phyloP scores from a whole-genome alignment of 2,888 invertebrate genomes.

The Callimorpha dominula region DNA sequence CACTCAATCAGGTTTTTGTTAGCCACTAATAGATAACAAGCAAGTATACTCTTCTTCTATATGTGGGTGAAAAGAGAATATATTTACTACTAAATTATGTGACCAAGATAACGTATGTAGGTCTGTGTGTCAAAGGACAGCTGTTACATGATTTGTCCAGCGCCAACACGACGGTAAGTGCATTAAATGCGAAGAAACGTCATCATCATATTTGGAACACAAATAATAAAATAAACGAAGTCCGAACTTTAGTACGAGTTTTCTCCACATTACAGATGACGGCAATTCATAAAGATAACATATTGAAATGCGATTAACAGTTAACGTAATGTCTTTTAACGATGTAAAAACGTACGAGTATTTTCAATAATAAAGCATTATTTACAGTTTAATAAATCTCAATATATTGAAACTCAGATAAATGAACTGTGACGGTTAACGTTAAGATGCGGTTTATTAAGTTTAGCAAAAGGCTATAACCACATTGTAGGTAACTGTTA shows the following conservation, averaged over 20 bases:
- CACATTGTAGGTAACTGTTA: slow-evolving; percentile 64
- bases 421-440: slow-evolving; percentile 58
- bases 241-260: slow-evolving; percentile 60
- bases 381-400: slow-evolving; percentile 73
- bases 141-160: slow-evolving; percentile 36
- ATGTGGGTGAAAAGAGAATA: neutral
- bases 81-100: slow-evolving; percentile 12
- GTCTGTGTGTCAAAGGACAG: slow-evolving; percentile 36
- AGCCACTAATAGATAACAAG: slow-evolving; percentile 5
- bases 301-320: slow-evolving; percentile 74
- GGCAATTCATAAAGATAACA: slow-evolving; percentile 73
- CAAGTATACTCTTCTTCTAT: neutral
- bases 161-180: slow-evolving; percentile 28
- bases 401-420: slow-evolving; percentile 53
- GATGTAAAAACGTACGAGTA: slow-evolving; percentile 64
- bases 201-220: slow-evolving; percentile 62
- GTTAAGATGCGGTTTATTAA: slow-evolving; percentile 59
- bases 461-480: slow-evolving; percentile 67
- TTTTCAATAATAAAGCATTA: slow-evolving; percentile 70
- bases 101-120: slow-evolving; percentile 13
- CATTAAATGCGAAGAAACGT: slow-evolving; percentile 50
- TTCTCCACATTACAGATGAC: slow-evolving; percentile 66
- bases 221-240: slow-evolving; percentile 67
- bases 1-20: slow-evolving; percentile 16
- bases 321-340: slow-evolving; percentile 74